A percentile compares a stretch with the other conserved stretches of the same genome.
phyloP scores from a whole-genome alignment of 2,888 invertebrate genomes.

The Isotomurus palustris region DNA sequence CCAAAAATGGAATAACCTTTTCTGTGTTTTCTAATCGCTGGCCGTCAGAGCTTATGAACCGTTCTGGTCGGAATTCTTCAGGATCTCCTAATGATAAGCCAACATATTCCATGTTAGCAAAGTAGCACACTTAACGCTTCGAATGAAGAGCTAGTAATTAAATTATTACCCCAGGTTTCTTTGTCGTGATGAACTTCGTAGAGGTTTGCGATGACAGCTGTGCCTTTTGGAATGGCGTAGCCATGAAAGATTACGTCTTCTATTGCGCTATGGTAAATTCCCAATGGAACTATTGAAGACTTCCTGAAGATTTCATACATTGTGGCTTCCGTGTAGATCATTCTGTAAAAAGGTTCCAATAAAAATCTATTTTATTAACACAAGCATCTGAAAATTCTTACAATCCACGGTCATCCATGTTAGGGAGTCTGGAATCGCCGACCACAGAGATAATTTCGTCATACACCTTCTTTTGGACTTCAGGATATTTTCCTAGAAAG shows the following conservation, averaged over 20 bases:
- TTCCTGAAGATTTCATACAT: slow-evolving; percentile 31
- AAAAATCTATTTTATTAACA: too few species aligned
- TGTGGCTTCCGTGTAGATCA: slow-evolving; percentile 26
- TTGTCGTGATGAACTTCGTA: slow-evolving; percentile 29
- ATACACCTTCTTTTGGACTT: slow-evolving; percentile 24
- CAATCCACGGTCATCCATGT: slow-evolving; percentile 26
- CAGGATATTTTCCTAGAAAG: slow-evolving; percentile 16
- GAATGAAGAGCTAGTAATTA: too few species aligned
- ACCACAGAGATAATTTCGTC: slow-evolving; percentile 26
- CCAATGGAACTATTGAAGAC: slow-evolving; percentile 24
- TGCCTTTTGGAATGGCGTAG: slow-evolving; percentile 31
- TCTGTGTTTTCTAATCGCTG: neutral
- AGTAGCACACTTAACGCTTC: too few species aligned
- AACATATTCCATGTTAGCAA: too few species aligned
- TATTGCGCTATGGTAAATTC: slow-evolving; percentile 31
- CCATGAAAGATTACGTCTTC: slow-evolving; percentile 25
- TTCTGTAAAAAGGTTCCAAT: neutral
- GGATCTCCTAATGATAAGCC: slow-evolving; percentile 30
- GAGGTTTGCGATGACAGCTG: slow-evolving; percentile 27
- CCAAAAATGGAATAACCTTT: slow-evolving; percentile 23
- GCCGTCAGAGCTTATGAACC: slow-evolving; percentile 22
- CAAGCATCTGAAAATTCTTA: neutral
- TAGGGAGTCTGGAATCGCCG: slow-evolving; percentile 18
- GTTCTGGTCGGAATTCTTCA: slow-evolving; percentile 32
- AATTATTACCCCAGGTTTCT: slow-evolving; percentile 20